Evolutionary conservation across 2,113 vertebrate genomes (phyloP), one percentile per base, ranked within the genome.

Genomic region (Platichthys stellatus): DNA sequence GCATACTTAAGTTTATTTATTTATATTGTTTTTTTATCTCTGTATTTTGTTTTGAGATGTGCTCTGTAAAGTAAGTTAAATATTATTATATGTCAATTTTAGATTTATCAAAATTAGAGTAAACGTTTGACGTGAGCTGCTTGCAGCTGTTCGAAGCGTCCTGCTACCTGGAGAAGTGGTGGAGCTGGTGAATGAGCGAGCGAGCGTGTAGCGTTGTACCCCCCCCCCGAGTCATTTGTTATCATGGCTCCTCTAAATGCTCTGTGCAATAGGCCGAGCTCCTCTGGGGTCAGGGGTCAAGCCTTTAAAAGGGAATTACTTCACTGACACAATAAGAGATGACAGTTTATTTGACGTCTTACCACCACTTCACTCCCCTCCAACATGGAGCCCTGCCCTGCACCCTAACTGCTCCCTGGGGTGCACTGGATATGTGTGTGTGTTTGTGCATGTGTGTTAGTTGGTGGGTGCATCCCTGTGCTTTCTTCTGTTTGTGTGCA

Each of bases 251-350:
- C 31, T 2, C 31, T 31, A 31, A 31, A 31, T 31, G 31, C 31
- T 31, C 71, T 54, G 85, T 66, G 65, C 81, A 90, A 90, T 90
- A 81, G 90, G 83, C 90, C 78, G 57, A 80, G 86, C 77, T 89
- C 60, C 81, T 82, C 23, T 17, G 1, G 76, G 91, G 92, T 91
- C 68, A 93, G 69, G 65, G 93, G 94, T 92, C 90, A 91, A 72
- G 83, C 83, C 87, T 92, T 93, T 92, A 94, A 94, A 92, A 88
- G 86, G 83, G 91, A 93, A 94, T 95, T 94, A 94, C 93, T 94
- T 93, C 92, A 94, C 79, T 93, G 93, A 94, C 93, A 92, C 92
- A 94, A 94, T 92, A 93, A 94, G 92, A 94, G 85, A 88, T 93
- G 93, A 89, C 92, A 93, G 88, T 93, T 94, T 93, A 94, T 94